Conservation (phyloP, 2,888 invertebrate genomes). For the Halocaridina rubra region DNA sequence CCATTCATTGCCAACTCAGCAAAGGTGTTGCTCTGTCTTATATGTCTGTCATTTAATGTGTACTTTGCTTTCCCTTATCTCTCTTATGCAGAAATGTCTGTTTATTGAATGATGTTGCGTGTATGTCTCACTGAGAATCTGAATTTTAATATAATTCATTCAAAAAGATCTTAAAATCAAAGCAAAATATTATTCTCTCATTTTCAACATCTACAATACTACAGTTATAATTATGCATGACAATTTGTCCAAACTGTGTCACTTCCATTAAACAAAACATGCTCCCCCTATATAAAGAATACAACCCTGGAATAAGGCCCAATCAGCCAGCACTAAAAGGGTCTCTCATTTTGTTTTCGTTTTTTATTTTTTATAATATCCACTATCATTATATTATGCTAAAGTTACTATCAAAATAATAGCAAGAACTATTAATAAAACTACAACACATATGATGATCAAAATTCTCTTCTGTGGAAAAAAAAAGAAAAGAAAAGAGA, state of each 20-base stretch:
- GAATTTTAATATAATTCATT: too few species aligned
- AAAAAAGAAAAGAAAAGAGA: slow-evolving; percentile 64
- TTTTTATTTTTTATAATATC: neutral
- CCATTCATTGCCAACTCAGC: too few species aligned
- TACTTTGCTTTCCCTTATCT: too few species aligned
- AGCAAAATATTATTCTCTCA: neutral
- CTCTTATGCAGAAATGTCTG: too few species aligned
- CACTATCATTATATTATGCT: slow-evolving; percentile 22
- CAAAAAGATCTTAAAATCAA: too few species aligned
- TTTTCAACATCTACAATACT: neutral
- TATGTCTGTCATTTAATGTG: too few species aligned
- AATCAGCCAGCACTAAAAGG: neutral
- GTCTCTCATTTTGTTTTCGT: too few species aligned
- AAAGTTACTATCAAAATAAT: slow-evolving; percentile 29
- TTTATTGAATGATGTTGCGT: too few species aligned
- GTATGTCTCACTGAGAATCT: too few species aligned
- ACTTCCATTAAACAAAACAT: slow-evolving; percentile 1
- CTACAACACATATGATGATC: slow-evolving; percentile 88
- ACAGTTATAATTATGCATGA: too few species aligned
- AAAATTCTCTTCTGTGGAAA: slow-evolving; percentile 90
- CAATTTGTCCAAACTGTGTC: neutral
- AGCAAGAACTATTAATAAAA: slow-evolving; percentile 75
- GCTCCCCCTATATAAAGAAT: neutral
- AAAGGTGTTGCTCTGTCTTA: too few species aligned
- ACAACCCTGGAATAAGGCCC: slow-evolving; percentile 7